Evolutionary conservation across 2,113 vertebrate species (phyloP).

Genomic region (Nothoprocta perdicaria): DNA sequence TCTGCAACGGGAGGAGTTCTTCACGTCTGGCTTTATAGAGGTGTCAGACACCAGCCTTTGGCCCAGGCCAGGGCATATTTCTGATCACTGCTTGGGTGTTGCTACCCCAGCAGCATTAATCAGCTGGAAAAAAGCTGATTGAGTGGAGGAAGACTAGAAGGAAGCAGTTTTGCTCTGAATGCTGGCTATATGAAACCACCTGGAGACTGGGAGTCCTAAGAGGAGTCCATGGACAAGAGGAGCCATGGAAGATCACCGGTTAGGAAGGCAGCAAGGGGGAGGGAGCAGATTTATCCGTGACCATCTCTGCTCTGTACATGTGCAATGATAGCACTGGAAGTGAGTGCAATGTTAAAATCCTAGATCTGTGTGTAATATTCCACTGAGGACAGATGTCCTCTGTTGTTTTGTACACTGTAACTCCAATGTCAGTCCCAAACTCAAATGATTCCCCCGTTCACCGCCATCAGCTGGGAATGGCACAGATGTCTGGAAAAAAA

Average conservation of each 20-base stretch:
- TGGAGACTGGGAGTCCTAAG: background rate
- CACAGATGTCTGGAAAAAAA: slow-evolving; percentile 49
- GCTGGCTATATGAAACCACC: background rate
- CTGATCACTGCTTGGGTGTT: background rate
- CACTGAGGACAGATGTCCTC: slow-evolving; percentile 57
- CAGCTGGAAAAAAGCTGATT: rapidly evolving
- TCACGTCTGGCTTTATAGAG: background rate
- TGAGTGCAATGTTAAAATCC: slow-evolving; percentile 21
- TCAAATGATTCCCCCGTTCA: slow-evolving; percentile 25
- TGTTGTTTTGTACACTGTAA: slow-evolving; percentile 53
- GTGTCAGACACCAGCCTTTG: background rate
- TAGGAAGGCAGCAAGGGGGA: background rate
- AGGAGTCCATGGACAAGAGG: background rate
- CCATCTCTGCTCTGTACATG: background rate
- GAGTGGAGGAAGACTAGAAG: background rate
- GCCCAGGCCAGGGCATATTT: background rate
- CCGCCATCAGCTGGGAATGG: slow-evolving; percentile 51
- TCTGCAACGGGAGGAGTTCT: background rate
- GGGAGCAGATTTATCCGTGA: background rate
- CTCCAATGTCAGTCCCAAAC: slow-evolving; percentile 8
- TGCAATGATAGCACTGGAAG: background rate
- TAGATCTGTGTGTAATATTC: slow-evolving; percentile 17
- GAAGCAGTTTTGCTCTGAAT: rapidly evolving
- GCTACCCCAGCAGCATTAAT: background rate
- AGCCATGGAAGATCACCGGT: rapidly evolving